These are phyloP conservation scores for Cacatua alba DNA, from an alignment of 2,113 vertebrate genomes.

Conservation along the genomic window DNA sequence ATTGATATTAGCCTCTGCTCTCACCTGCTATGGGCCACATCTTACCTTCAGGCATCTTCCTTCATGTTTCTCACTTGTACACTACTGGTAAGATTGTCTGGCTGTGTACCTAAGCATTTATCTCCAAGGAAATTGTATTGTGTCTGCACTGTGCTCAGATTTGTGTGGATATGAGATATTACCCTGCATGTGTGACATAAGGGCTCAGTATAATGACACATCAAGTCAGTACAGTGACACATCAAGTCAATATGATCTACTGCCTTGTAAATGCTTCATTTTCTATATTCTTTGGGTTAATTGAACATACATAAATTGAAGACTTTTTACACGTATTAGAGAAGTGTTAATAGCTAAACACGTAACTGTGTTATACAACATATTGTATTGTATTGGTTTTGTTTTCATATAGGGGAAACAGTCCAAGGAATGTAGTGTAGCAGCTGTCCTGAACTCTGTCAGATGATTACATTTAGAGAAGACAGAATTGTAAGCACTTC, in stretches of 20 bases:
- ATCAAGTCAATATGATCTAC: neutral
- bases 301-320: neutral
- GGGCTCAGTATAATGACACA: neutral
- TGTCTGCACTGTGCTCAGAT: neutral
- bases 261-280: neutral
- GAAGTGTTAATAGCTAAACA: neutral
- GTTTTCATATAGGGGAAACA: neutral
- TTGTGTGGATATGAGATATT: neutral
- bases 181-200: neutral
- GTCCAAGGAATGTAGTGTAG: neutral
- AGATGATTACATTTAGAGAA: neutral
- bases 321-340: neutral
- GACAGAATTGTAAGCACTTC: neutral
- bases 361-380: neutral
- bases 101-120: neutral
- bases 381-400: neutral
- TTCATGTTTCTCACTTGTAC: neutral
- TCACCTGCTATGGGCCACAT: neutral
- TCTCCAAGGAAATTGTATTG: neutral
- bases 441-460: neutral
- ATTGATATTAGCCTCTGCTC: neutral
- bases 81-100: neutral
- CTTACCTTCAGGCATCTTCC: neutral
- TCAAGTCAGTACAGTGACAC: neutral
- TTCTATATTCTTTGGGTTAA: neutral